Evolutionary conservation across 2,797 vertebrate species (phyloP).

Genomic region (Acipenser oxyrinchus): DNA sequence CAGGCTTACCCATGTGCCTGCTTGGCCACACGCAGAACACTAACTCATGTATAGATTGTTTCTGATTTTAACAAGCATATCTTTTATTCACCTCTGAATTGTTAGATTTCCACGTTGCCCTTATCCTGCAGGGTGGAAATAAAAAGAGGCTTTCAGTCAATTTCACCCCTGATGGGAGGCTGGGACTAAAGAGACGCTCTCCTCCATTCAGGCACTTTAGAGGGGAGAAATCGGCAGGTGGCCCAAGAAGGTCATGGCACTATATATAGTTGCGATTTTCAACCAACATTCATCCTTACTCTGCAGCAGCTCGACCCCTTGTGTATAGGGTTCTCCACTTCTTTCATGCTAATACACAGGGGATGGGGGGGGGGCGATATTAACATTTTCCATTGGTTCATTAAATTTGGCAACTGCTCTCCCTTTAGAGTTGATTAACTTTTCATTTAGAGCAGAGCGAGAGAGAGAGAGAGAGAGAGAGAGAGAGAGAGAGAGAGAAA

Average conservation of each 20-base stretch:
- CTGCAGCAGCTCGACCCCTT: constrained; percentile 27
- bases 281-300: constrained; percentile 16
- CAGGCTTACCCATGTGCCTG: too few relatives aligned
- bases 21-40: too few relatives aligned
- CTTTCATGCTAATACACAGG: too few relatives aligned
- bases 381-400: too few relatives aligned
- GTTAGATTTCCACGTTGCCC: constrained; percentile 24
- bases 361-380: too few relatives aligned
- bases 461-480: too few relatives aligned
- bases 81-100: too few relatives aligned
- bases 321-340: constrained; percentile 18
- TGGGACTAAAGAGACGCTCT: constrained; percentile 11
- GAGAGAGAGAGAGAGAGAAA: background rate
- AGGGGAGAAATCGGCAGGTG: constrained; percentile 17
- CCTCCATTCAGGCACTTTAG: constrained; percentile 19
- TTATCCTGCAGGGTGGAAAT: constrained; percentile 15
- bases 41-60: too few relatives aligned
- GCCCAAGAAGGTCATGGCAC: constrained; percentile 45
- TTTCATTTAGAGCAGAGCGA: too few relatives aligned
- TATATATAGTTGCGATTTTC: constrained; percentile 26
- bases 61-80: too few relatives aligned
- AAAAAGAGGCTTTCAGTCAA: constrained; percentile 3
- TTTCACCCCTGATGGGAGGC: background rate
- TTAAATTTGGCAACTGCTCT: too few relatives aligned
- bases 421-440: too few relatives aligned